These are phyloP conservation scores for Pinctada fucata DNA, from an alignment of 2,888 invertebrate species.

Conservation along the genomic window DNA sequence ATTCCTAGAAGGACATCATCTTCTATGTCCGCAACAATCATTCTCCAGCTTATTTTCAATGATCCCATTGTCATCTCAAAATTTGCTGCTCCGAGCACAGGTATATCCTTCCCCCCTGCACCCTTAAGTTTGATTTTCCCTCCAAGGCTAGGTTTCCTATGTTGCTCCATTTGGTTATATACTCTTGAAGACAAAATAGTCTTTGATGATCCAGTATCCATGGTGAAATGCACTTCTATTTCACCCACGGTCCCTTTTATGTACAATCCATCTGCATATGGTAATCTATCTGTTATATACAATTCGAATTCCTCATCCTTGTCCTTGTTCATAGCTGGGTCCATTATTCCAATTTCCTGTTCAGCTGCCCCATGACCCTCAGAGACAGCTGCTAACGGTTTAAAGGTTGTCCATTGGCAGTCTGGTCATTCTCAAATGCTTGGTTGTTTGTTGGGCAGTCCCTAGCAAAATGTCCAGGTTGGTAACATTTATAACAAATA, in stretches of 20 bases:
- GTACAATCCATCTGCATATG: slow-evolving; percentile 11
- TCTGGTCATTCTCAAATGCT: too few species aligned
- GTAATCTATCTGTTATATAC: slow-evolving; percentile 5
- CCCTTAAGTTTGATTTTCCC: slow-evolving; percentile 14
- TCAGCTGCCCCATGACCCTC: slow-evolving; percentile 12
- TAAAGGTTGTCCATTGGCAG: not conserved
- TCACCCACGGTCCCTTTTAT: slow-evolving; percentile 22
- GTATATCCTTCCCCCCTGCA: slow-evolving; percentile 18
- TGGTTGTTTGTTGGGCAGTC: slow-evolving; percentile 14
- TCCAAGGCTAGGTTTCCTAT: slow-evolving; percentile 11
- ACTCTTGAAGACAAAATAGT: slow-evolving; percentile 11
- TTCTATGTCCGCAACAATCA: too few species aligned
- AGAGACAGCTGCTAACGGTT: slow-evolving; percentile 20
- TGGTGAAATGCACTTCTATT: slow-evolving; percentile 2
- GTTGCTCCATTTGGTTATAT: slow-evolving; percentile 17
- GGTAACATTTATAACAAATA: not conserved
- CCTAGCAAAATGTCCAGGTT: slow-evolving; percentile 6
- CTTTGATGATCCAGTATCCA: slow-evolving; percentile 25
- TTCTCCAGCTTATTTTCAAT: not conserved
- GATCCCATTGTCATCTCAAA: slow-evolving; percentile 15
- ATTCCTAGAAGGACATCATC: slow-evolving; percentile 30
- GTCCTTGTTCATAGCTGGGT: not conserved
- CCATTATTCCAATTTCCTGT: too few species aligned
- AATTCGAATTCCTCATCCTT: slow-evolving; percentile 23
- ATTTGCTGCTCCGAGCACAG: slow-evolving; percentile 5